Evolutionary conservation across 92 coral and sea anemone species (phyloP).

Genomic region (Phenganax subtilis): DNA sequence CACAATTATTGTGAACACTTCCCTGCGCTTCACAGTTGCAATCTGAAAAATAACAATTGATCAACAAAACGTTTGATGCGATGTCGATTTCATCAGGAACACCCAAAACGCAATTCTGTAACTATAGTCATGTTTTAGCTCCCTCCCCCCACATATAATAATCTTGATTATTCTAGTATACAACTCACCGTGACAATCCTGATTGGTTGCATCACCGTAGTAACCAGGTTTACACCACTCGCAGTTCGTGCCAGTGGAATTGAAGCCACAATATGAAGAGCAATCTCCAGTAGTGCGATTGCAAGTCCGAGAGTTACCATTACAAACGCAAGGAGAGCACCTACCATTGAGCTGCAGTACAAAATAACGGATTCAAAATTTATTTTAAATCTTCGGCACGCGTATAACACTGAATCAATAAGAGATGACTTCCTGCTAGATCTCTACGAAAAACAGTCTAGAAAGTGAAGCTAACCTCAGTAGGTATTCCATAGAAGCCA

Average conservation of each 20-base stretch:
- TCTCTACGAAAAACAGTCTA: too few relatives aligned
- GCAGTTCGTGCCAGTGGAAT: conserved; percentile 76
- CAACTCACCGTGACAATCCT: conserved; percentile 66
- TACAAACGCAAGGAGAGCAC: conserved; percentile 70
- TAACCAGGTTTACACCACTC: conserved; percentile 71
- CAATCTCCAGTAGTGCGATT: conserved; percentile 87
- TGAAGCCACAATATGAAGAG: conserved; percentile 58
- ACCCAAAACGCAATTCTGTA: background rate
- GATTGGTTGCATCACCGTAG: conserved; percentile 73
- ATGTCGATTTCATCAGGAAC: background rate
- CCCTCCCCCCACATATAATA: background rate
- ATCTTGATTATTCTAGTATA: too few relatives aligned
- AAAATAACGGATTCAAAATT: background rate
- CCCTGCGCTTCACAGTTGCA: conserved; percentile 73
- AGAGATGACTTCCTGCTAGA: too few relatives aligned
- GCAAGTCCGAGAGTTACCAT: conserved; percentile 63
- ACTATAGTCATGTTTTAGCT: background rate
- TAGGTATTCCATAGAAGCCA: conserved; percentile 76
- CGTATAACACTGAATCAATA: too few relatives aligned
- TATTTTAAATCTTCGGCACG: background rate
- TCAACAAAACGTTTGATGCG: background rate
- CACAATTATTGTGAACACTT: conserved; percentile 54
- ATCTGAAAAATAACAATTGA: conserved; percentile 35
- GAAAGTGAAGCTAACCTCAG: conserved; percentile 49
- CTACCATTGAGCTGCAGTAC: conserved; percentile 53